These are phyloP conservation scores for Sebastes itinus DNA, from an alignment of 2,797 vertebrate genomes.

Conservation along the genomic window DNA sequence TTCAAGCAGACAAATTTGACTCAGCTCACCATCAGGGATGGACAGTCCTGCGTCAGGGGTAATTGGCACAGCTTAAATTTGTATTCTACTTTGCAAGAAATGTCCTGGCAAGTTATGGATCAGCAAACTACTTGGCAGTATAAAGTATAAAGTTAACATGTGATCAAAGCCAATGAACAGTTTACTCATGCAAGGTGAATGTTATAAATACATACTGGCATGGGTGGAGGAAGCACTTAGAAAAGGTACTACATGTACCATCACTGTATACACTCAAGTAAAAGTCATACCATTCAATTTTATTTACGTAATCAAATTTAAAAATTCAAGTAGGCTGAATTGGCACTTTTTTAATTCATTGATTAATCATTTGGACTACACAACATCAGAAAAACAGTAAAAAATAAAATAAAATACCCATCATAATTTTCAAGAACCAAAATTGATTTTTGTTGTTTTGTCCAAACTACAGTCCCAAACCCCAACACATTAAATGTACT, in stretches of 20 bases:
- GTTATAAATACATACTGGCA: background rate
- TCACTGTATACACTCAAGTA: background rate
- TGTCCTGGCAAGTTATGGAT: background rate
- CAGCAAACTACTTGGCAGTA: background rate
- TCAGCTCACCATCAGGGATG: background rate
- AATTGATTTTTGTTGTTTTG: background rate
- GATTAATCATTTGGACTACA: too few relatives aligned
- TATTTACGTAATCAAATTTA: too few relatives aligned
- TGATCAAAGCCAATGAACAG: background rate
- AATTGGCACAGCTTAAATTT: background rate
- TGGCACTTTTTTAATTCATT: background rate
- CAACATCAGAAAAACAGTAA: too few relatives aligned
- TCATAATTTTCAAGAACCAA: background rate
- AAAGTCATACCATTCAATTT: background rate
- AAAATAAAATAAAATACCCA: too few relatives aligned
- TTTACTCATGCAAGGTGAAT: background rate
- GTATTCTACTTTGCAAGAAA: background rate
- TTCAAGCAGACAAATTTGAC: background rate
- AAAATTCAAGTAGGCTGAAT: background rate
- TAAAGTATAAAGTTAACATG: background rate
- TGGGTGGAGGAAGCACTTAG: background rate
- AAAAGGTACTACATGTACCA: background rate
- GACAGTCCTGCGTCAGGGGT: background rate
- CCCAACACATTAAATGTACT: too few relatives aligned
- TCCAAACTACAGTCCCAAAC: background rate